phyloP scores from a whole-genome alignment of 2,888 invertebrate genomes.

The Drosophila anomelani region DNA sequence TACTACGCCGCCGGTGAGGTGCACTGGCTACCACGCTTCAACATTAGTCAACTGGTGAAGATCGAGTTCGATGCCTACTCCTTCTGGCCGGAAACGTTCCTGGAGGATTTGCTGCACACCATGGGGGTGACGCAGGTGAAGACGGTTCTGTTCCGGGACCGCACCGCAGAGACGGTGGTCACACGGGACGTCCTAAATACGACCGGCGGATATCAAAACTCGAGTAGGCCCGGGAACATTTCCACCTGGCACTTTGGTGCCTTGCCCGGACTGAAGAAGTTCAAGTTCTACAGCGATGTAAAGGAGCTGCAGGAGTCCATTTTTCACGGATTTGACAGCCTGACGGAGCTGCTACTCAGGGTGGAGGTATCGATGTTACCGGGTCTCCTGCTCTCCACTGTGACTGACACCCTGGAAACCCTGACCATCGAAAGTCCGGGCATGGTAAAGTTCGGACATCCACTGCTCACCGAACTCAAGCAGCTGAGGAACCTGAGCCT shows the following conservation, averaged over 20 bases:
- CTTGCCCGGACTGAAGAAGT: conserved; percentile 51
- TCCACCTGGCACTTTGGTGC: conserved; percentile 64
- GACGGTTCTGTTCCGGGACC: conserved; percentile 61
- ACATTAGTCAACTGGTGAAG: conserved; percentile 50
- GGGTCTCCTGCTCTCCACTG: conserved; percentile 41
- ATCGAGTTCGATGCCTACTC: conserved; percentile 71
- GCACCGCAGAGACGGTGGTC: conserved; percentile 49
- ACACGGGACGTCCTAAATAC: conserved; percentile 1
- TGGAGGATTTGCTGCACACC: conserved; percentile 50
- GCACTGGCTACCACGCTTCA: conserved; percentile 57
- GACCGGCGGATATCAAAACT: background rate
- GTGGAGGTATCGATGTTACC: conserved; percentile 60
- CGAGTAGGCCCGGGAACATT: conserved; percentile 1
- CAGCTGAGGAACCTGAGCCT: conserved; percentile 60
- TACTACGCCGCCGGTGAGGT: conserved; percentile 51
- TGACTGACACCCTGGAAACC: conserved; percentile 50
- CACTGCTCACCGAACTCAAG: conserved; percentile 51
- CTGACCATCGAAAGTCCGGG: conserved; percentile 57
- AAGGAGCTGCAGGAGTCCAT: conserved; percentile 47
- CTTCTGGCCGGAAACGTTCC: conserved; percentile 63
- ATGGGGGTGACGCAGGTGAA: conserved; percentile 56
- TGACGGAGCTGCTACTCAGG: conserved; percentile 49
- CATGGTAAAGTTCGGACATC: conserved; percentile 46
- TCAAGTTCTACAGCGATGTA: conserved; percentile 58
- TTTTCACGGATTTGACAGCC: conserved; percentile 56